Evolutionary conservation across 1,140 invertebrate genomes (phyloP).

Genomic region (Cyclargus thomasi): DNA sequence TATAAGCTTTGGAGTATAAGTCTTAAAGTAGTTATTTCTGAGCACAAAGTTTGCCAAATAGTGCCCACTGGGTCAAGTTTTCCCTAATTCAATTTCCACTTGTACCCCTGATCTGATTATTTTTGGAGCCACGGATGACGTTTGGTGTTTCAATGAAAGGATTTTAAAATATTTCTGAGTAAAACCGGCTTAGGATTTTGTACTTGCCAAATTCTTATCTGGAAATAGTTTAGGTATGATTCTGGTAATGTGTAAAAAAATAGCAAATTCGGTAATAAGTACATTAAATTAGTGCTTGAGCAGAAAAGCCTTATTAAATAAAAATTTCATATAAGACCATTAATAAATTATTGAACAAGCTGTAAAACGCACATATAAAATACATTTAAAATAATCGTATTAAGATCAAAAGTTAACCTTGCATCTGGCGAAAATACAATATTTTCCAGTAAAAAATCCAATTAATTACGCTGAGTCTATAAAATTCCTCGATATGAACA

Average conservation of each 20-base stretch:
- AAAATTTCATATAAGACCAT: too few relatives aligned
- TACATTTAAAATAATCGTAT: too few relatives aligned
- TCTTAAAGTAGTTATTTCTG: constrained; percentile 23
- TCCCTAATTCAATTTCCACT: constrained; percentile 67
- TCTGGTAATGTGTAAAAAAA: too few relatives aligned
- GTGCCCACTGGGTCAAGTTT: constrained; percentile 51
- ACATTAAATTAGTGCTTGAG: too few relatives aligned
- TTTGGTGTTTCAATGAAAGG: constrained; percentile 28
- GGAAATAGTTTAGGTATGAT: too few relatives aligned
- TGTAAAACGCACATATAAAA: too few relatives aligned
- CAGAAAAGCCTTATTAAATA: too few relatives aligned
- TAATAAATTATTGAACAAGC: too few relatives aligned
- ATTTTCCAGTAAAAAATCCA: neutral
- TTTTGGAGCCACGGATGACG: constrained; percentile 45
- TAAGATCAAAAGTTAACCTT: too few relatives aligned
- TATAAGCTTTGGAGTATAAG: constrained; percentile 19
- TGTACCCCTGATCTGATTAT: constrained; percentile 63
- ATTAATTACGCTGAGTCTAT: neutral
- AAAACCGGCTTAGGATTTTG: neutral
- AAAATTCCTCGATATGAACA: neutral
- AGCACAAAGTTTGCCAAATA: constrained; percentile 17
- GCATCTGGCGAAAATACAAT: too few relatives aligned
- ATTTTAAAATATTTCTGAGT: neutral
- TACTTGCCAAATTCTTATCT: too few relatives aligned
- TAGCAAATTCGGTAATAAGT: too few relatives aligned